Conservation (phyloP, 2,113 vertebrate species). For the Pongo abelii region DNA sequence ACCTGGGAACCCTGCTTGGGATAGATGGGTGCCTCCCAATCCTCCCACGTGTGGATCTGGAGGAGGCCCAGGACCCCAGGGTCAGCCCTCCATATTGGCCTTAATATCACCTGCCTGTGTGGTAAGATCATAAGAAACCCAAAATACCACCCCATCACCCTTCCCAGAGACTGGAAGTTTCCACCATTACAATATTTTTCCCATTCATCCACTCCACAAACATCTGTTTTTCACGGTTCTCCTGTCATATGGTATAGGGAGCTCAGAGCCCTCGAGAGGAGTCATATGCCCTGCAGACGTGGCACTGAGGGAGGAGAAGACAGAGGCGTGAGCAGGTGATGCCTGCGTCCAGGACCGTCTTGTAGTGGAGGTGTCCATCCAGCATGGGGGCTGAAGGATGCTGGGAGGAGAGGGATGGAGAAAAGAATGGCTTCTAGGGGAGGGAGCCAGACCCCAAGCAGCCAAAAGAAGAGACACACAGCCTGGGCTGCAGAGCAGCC, state of each 20-base stretch:
- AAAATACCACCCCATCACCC: neutral
- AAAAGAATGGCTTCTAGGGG: neutral
- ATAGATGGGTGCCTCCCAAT: rapidly evolving
- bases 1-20: rapidly evolving
- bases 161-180: neutral
- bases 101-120: too few relatives aligned
- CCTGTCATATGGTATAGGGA: rapidly evolving
- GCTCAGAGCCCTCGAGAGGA: too few relatives aligned
- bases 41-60: rapidly evolving
- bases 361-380: neutral
- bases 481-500: neutral
- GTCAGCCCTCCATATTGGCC: rapidly evolving
- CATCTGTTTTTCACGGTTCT: rapidly evolving
- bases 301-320: too few relatives aligned
- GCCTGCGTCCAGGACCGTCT: rapidly evolving
- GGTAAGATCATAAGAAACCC: neutral
- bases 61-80: neutral
- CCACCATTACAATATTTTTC: rapidly evolving
- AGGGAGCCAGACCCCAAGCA: neutral
- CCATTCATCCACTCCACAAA: neutral
- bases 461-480: neutral
- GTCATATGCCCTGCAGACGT: neutral
- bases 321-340: neutral
- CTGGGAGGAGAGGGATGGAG: neutral
- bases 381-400: neutral